A percentile compares a stretch with the other conserved stretches of the same genome.
Evolutionary conservation across 2,797 vertebrate genomes (phyloP).

Genomic region (Eremophila alpestris): DNA sequence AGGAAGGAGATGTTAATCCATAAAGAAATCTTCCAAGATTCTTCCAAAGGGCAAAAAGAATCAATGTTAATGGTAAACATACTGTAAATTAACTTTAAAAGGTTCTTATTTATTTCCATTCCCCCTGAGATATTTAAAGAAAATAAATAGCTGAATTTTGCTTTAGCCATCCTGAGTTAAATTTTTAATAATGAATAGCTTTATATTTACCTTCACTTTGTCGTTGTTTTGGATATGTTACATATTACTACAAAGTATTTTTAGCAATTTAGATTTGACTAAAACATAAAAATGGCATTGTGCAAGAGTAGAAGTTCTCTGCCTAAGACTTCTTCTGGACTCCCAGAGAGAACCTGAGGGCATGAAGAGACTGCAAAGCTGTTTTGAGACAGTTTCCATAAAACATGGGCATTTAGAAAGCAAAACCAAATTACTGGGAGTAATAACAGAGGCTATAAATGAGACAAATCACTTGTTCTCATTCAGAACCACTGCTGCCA

Average conservation of each 20-base stretch:
- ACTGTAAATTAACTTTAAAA: neutral
- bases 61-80: neutral
- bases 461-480: slow-evolving; percentile 21
- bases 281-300: neutral
- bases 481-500: neutral
- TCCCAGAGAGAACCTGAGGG: slow-evolving; percentile 3
- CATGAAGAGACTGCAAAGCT: slow-evolving; percentile 11
- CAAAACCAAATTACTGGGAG: slow-evolving; percentile 39
- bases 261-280: neutral
- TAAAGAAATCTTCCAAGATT: neutral
- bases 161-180: neutral
- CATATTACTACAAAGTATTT: neutral
- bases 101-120: neutral
- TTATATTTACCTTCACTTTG: neutral
- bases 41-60: neutral
- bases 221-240: neutral
- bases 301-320: slow-evolving; percentile 3
- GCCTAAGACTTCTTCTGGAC: neutral
- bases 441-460: slow-evolving; percentile 32
- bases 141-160: neutral
- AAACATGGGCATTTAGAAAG: slow-evolving; percentile 13
- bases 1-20: neutral
- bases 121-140: neutral
- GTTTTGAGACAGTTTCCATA: slow-evolving; percentile 11
- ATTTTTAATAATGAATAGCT: neutral